phyloP scores from a whole-genome alignment of 2,888 invertebrate species.

The Sceliomorpha sp. region DNA sequence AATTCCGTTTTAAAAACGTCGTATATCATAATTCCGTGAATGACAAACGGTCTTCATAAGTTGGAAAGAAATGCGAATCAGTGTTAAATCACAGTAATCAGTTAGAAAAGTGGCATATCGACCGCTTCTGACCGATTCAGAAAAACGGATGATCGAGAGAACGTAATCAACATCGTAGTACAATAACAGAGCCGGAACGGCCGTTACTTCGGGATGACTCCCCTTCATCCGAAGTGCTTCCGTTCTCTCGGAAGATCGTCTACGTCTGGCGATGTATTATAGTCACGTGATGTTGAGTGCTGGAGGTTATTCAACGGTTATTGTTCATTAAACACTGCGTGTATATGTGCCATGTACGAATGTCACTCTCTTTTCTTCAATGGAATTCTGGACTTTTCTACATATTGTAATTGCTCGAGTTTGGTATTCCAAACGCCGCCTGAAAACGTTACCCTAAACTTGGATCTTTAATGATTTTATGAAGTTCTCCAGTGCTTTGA shows the following conservation, averaged over 20 bases:
- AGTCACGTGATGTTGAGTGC: neutral
- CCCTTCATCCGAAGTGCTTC: conserved; percentile 25
- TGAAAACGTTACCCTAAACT: no score
- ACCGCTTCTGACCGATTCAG: conserved; percentile 27
- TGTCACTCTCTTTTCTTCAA: no score
- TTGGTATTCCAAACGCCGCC: no score
- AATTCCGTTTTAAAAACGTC: no score
- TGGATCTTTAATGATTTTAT: no score
- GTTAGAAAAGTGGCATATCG: conserved; percentile 36
- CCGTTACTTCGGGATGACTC: conserved; percentile 33
- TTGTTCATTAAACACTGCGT: no score
- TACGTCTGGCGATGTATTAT: conserved; percentile 35
- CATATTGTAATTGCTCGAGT: no score
- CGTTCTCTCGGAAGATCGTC: conserved; percentile 26
- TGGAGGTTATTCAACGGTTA: conserved; percentile 5
- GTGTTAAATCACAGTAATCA: conserved; percentile 29
- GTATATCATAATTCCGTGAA: neutral
- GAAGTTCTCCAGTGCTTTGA: no score
- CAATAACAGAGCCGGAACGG: conserved; percentile 43
- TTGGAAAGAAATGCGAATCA: conserved; percentile 24
- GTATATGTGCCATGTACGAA: neutral
- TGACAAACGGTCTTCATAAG: conserved; percentile 24
- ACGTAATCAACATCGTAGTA: conserved; percentile 32
- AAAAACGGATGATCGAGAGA: conserved; percentile 41
- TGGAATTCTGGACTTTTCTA: no score